A percentile compares a stretch with the other conserved stretches of the same genome.
phyloP scores from a whole-genome alignment of 1,140 invertebrate species.

The Lordiphosa clarofinis region DNA sequence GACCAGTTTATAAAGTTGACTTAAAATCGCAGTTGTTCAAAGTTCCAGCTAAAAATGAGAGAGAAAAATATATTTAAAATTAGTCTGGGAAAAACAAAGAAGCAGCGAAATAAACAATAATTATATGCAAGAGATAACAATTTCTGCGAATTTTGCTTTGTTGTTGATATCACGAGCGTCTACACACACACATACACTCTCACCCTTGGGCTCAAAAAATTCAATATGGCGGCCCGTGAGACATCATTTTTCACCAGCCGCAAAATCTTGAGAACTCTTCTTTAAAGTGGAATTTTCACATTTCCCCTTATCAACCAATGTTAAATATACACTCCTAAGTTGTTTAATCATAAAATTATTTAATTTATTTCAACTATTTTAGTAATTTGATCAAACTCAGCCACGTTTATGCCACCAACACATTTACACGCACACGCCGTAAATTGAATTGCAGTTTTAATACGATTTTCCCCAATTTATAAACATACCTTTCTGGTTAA shows the following conservation, averaged over 20 bases:
- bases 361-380: not conserved
- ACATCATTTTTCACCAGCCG: constrained; percentile 27
- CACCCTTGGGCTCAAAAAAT: constrained; percentile 31
- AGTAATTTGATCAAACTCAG: constrained; percentile 18
- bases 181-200: constrained; percentile 10
- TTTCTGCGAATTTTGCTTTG: not conserved
- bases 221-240: constrained; percentile 60
- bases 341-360: not conserved
- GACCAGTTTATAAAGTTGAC: constrained; percentile 24
- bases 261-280: not conserved
- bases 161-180: not conserved
- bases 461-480: not conserved
- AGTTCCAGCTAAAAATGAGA: constrained; percentile 33
- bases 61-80: constrained; percentile 5
- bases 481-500: constrained; percentile 63
- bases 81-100: not conserved
- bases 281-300: constrained; percentile 3
- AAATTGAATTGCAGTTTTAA: constrained; percentile 5
- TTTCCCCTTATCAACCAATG: not conserved
- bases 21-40: constrained; percentile 40
- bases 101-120: not conserved
- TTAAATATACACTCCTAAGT: not conserved
- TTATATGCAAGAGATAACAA: not conserved
- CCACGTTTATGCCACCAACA: constrained; percentile 55
- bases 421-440: constrained; percentile 21